Evolutionary conservation across 2,113 vertebrate species (phyloP).

Genomic region (Phainopepla nitens): DNA sequence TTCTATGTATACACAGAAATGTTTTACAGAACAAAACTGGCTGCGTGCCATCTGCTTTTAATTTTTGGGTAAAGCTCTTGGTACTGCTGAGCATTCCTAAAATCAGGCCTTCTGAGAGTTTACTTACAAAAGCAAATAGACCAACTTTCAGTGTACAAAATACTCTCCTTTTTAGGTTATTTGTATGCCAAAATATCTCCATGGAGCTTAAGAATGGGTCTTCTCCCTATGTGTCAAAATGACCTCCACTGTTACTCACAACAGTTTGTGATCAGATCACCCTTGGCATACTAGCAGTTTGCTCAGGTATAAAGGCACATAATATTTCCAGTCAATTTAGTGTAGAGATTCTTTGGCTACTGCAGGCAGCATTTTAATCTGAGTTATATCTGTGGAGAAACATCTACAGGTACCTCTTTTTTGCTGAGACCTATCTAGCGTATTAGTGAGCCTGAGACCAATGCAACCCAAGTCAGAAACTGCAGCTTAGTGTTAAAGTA

Average conservation of each 20-base stretch:
- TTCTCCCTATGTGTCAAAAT: background rate
- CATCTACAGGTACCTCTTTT: background rate
- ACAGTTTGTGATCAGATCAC: background rate
- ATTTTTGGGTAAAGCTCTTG: background rate
- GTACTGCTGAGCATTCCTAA: background rate
- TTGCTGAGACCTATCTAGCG: background rate
- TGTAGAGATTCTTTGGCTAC: background rate
- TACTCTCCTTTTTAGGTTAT: background rate
- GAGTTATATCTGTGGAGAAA: background rate
- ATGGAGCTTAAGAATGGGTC: background rate
- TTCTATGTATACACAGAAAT: background rate
- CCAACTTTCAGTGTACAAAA: background rate
- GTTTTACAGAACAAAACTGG: background rate
- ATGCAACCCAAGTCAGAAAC: background rate
- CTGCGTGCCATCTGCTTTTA: background rate
- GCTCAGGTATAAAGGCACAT: background rate
- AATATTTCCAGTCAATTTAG: background rate
- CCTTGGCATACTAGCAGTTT: background rate
- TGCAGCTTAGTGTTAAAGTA: background rate
- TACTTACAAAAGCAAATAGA: slow-evolving; percentile 10
- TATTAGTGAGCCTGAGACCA: background rate
- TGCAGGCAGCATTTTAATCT: background rate
- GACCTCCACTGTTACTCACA: background rate
- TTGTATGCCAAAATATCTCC: background rate
- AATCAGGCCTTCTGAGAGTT: background rate